These are phyloP conservation scores for Mesorhabditis belari DNA, from an alignment of 2,888 invertebrate species.

Conservation along the genomic window DNA sequence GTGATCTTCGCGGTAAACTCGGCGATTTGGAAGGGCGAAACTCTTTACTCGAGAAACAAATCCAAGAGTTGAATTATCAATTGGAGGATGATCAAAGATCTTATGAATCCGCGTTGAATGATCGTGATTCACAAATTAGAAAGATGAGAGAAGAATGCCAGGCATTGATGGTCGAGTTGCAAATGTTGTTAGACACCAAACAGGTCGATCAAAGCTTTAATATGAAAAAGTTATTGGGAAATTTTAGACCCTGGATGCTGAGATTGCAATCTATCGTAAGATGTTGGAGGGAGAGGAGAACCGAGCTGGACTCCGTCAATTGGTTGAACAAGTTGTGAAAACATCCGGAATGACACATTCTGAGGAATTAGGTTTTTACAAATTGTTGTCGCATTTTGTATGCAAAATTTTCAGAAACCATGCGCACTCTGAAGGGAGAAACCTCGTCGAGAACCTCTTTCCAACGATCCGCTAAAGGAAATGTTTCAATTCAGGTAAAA, in stretches of 20 bases:
- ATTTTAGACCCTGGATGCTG: conserved; percentile 57
- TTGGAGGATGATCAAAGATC: conserved; percentile 56
- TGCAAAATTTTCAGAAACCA: conserved; percentile 33
- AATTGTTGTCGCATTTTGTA: background rate
- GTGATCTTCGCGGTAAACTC: conserved; percentile 55
- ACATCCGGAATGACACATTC: conserved; percentile 48
- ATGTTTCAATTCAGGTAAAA: conserved; percentile 54
- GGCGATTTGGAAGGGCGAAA: conserved; percentile 57
- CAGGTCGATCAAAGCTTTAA: conserved; percentile 19
- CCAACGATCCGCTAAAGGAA: conserved; percentile 58
- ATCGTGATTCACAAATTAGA: conserved; percentile 53
- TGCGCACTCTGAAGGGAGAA: conserved; percentile 54
- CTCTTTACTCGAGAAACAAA: conserved; percentile 57
- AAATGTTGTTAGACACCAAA: conserved; percentile 58
- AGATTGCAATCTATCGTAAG: conserved; percentile 61
- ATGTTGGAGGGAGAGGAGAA: conserved; percentile 60
- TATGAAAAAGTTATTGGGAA: background rate
- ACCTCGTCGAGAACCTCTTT: conserved; percentile 59
- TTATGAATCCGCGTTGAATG: conserved; percentile 55
- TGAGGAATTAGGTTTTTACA: conserved; percentile 41
- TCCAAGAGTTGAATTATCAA: conserved; percentile 57
- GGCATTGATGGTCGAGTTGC: conserved; percentile 55
- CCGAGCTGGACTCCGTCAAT: conserved; percentile 53
- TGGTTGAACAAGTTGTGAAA: conserved; percentile 53
- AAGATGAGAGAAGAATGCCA: conserved; percentile 53